Percentiles rank a stretch among this genome's conserved stretches.
Conservation (phyloP, 2,113 vertebrate genomes). For the Stomatorhinus ivindoensis region DNA sequence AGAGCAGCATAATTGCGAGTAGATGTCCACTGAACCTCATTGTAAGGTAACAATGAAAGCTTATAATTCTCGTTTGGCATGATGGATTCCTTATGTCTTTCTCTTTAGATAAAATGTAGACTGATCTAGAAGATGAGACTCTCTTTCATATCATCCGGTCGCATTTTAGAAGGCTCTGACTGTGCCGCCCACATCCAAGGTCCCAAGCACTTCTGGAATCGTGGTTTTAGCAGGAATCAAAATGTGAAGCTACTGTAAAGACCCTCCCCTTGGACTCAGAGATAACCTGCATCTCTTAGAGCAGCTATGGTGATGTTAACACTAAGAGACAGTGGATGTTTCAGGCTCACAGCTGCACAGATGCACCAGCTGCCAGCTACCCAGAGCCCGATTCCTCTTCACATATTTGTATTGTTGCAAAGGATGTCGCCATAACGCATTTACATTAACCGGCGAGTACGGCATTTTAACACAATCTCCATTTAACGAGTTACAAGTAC, state of each 20-base stretch:
- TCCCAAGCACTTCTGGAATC: background rate
- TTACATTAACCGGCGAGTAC: background rate
- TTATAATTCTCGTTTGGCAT: background rate
- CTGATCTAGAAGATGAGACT: background rate
- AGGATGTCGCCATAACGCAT: background rate
- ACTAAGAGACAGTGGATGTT: background rate
- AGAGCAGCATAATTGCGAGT: background rate
- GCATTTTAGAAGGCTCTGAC: background rate
- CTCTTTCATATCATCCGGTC: background rate
- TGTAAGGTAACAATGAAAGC: background rate
- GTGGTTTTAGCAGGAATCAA: background rate
- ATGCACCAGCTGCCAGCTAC: background rate
- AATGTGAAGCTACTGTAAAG: background rate
- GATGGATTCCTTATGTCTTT: background rate
- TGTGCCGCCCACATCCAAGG: background rate
- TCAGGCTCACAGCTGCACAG: background rate
- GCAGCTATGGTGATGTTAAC: background rate
- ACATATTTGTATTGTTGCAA: background rate
- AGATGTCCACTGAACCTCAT: background rate
- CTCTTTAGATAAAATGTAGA: background rate
- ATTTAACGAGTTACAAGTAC: too few relatives aligned
- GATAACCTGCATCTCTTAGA: background rate
- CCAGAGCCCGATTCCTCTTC: background rate
- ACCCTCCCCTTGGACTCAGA: background rate
- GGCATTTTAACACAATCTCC: background rate